A percentile compares a stretch with the other conserved stretches of the same genome.
Conservation (phyloP, 1,140 invertebrate genomes). For the Antheraea pernyi region DNA sequence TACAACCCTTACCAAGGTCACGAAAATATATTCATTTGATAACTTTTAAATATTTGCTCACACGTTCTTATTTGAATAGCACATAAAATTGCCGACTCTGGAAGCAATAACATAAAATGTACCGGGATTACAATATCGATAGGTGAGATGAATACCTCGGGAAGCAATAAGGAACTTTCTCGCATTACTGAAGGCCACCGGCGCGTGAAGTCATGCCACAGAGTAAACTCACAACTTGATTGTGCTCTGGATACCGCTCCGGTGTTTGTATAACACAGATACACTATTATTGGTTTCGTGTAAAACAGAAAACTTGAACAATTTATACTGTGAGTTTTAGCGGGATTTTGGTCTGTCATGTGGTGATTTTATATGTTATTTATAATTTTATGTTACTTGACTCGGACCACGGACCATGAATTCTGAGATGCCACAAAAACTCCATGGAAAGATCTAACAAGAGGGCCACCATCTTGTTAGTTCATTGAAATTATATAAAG, state of each 20-base stretch:
- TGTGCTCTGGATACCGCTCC: constrained; percentile 19
- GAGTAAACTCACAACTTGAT: constrained; percentile 26
- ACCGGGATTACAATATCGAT: constrained; percentile 25
- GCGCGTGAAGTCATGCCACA: constrained; percentile 20
- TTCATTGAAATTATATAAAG: too few relatives aligned
- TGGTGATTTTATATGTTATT: too few relatives aligned
- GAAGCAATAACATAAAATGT: constrained; percentile 24
- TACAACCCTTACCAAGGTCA: too few relatives aligned
- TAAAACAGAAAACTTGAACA: constrained; percentile 20
- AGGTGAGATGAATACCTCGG: constrained; percentile 33
- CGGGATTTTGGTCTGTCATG: too few relatives aligned
- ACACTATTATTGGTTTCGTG: constrained; percentile 31
- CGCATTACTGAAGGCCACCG: constrained; percentile 19
- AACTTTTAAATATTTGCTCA: constrained; percentile 4
- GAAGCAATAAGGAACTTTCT: constrained; percentile 36
- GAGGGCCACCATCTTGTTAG: too few relatives aligned
- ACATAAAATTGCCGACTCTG: constrained; percentile 1
- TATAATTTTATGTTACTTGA: too few relatives aligned
- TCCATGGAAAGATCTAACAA: too few relatives aligned
- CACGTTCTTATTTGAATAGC: constrained; percentile 3
- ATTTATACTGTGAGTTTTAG: constrained; percentile 14
- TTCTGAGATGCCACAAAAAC: too few relatives aligned
- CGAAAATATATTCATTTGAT: not conserved
- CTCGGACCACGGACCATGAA: too few relatives aligned
- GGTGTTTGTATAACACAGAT: constrained; percentile 25